These are phyloP conservation scores for Clavelina lepadiformis DNA, from an alignment of 23 tunicate species.

Conservation along the genomic window DNA sequence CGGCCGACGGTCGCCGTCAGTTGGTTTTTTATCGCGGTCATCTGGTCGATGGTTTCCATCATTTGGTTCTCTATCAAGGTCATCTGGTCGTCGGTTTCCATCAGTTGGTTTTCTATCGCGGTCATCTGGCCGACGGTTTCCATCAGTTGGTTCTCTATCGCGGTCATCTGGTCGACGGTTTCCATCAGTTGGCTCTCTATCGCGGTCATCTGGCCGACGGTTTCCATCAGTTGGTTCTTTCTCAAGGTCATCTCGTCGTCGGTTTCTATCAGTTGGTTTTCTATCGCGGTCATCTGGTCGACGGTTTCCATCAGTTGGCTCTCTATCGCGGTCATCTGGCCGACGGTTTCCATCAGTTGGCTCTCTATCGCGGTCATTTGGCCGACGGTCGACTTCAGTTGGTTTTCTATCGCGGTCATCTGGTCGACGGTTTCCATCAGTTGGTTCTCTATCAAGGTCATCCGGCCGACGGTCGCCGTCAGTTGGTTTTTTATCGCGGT, in stretches of 20 bases:
- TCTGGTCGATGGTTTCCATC: neutral
- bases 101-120: neutral
- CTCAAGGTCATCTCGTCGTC: neutral
- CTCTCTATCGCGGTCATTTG: neutral
- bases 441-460: neutral
- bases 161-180: neutral
- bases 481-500: neutral
- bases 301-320: neutral
- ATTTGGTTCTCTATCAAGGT: neutral
- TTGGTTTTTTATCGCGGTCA: neutral
- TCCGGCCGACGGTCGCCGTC: neutral
- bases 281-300: neutral
- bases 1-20: neutral
- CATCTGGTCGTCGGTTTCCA: neutral
- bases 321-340: neutral
- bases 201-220: neutral
- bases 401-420: neutral
- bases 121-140: neutral
- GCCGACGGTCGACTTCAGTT: neutral
- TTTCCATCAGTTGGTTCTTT: neutral
- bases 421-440: neutral
- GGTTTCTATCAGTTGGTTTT: neutral
- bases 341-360: neutral
- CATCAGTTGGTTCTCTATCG: neutral
- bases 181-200: neutral